Conservation (phyloP, 92 coral and sea anemone species). For the Phenganax stokvisi region DNA sequence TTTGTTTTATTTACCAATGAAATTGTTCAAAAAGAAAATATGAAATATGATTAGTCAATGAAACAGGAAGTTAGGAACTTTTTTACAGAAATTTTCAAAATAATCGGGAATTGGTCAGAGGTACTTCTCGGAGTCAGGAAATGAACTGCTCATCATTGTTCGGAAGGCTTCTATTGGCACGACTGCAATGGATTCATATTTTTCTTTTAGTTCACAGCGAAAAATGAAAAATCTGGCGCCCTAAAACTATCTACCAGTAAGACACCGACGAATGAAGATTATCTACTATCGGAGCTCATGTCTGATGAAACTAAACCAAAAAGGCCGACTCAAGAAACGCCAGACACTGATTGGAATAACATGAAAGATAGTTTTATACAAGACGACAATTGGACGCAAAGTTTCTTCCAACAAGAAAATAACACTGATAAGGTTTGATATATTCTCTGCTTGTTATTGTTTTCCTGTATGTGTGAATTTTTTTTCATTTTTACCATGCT, state of each 20-base stretch:
- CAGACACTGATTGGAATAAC: conserved; percentile 38
- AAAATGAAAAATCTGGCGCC: conserved; percentile 19
- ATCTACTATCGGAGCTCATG: conserved; percentile 42
- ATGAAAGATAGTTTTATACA: conserved; percentile 39
- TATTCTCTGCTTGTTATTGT: too few species aligned
- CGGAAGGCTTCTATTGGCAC: too few species aligned
- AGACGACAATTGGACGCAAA: conserved; percentile 36
- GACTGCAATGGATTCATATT: neutral
- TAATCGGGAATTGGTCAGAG: too few species aligned
- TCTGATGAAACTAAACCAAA: conserved; percentile 23
- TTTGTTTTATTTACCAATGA: too few species aligned
- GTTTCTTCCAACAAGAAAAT: conserved; percentile 15
- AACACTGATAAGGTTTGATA: conserved; percentile 14
- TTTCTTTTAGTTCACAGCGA: conserved; percentile 11
- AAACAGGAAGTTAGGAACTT: too few species aligned
- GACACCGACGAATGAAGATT: conserved; percentile 39
- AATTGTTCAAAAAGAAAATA: too few species aligned
- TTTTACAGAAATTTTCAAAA: too few species aligned
- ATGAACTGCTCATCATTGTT: too few species aligned
- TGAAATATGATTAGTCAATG: too few species aligned
- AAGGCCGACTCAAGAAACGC: neutral
- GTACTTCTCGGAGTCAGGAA: too few species aligned
- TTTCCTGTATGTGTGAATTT: too few species aligned
- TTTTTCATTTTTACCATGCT: too few species aligned
- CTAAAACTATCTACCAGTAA: conserved; percentile 37